Base-by-base conservation (phyloP, 2,888 invertebrate genomes). In the Thumatha senex region DNA sequence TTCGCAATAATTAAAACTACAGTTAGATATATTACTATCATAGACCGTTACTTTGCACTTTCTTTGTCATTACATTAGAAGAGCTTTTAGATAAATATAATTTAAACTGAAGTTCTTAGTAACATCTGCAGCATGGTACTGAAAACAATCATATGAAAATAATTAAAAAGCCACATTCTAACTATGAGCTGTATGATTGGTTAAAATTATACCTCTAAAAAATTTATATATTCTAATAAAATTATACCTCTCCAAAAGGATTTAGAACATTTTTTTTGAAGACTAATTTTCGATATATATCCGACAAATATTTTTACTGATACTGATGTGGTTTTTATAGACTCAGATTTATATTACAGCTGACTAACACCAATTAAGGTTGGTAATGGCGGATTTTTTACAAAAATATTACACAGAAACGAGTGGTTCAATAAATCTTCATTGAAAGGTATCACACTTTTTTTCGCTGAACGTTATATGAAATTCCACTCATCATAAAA, bases 401-500 rank as follows among this genome's bases (percentile, higher is more conserved):
- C 4, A 7, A 12, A 12, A 30, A 36, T 38, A 38, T 14, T 15
- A 45, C 18, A 41, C 8, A 42, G 8, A 48, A 49, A 33, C 46
- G 52, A 60, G 67, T 72, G 67, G 78, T 82, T 81, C 75, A 79
- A 84, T 81, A 82, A 76, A 80, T 80, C 68, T 54, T 46, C 68
- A 65, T 74, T 77, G 69, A 78, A 80, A 80, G 58, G 74, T 74
- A 78, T 77, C 76, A 74, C 75, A 77, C 70, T 78, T 82, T 78
- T 78, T 66, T 70, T 70, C 63, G 71, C 70, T 76, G 71, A 58
- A 71, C 67, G 74, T 75, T 73, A 80, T 79, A 77, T 76, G 67
- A 60, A 70, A 74, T 76, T 78, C 70, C 64, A 69, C 72, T 78
- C 72, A 73, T 82, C 81, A 83, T 81, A 83, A 83, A 83, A 84